A percentile compares a stretch with the other conserved stretches of the same genome.
These are phyloP conservation scores for Tetramorium bicarinatum DNA, from an alignment of 2,888 invertebrate genomes.

Conservation along the genomic window DNA sequence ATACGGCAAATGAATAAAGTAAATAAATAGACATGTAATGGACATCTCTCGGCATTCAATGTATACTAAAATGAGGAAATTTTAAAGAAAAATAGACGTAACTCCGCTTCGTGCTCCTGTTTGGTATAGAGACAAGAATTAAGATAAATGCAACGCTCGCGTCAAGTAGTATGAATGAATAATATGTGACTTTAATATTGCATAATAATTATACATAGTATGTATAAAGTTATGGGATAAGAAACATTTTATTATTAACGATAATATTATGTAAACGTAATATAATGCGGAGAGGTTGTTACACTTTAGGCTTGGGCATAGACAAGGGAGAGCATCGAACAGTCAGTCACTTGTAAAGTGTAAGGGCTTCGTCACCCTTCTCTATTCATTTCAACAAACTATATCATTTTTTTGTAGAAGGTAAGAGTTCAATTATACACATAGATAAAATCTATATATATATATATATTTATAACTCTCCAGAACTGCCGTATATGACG, in stretches of 20 bases:
- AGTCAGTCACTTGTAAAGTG: conserved; percentile 48
- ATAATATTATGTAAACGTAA: conserved; percentile 83
- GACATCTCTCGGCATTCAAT: conserved; percentile 74
- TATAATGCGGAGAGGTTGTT: conserved; percentile 82
- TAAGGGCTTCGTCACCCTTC: conserved; percentile 50
- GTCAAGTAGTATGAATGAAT: conserved; percentile 83
- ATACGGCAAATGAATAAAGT: conserved; percentile 59
- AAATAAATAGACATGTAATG: conserved; percentile 58
- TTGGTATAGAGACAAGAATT: conserved; percentile 67
- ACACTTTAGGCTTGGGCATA: conserved; percentile 79
- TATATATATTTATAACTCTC: conserved; percentile 38
- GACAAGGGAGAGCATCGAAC: conserved; percentile 74
- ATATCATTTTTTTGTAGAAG: conserved; percentile 41
- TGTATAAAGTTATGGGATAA: conserved; percentile 86
- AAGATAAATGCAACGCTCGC: conserved; percentile 79
- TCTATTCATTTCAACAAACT: conserved; percentile 36
- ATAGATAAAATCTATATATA: not conserved
- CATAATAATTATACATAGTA: conserved; percentile 86
- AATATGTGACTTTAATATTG: conserved; percentile 85
- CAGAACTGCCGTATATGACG: conserved; percentile 56
- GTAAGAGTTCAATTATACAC: conserved; percentile 34
- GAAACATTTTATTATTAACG: conserved; percentile 85
- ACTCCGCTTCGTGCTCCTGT: conserved; percentile 72
- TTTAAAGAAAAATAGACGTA: conserved; percentile 51
- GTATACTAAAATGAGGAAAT: conserved; percentile 54